Conservation (phyloP, 2,113 vertebrate species). For the Thymallus thymallus region DNA sequence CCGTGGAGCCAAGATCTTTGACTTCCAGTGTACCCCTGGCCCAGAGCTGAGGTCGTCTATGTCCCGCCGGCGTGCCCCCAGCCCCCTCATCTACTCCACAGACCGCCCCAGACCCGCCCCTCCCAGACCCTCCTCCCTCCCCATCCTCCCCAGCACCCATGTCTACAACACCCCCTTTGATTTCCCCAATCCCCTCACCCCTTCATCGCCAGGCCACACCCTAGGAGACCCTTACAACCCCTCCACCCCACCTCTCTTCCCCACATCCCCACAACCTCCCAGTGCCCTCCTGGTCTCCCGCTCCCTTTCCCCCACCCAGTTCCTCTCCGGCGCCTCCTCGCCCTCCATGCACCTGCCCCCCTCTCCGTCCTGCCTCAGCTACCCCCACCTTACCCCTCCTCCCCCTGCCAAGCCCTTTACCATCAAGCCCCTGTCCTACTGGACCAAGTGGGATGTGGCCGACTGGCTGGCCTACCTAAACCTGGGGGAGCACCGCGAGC, state of each 20-base stretch:
- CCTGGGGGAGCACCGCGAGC: slow-evolving; percentile 85
- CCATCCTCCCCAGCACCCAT: slow-evolving; percentile 82
- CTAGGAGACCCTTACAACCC: slow-evolving; percentile 75
- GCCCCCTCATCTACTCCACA: slow-evolving; percentile 82
- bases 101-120: slow-evolving; percentile 80
- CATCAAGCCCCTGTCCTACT: slow-evolving; percentile 87
- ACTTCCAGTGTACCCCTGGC: slow-evolving; percentile 70
- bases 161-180: slow-evolving; percentile 72
- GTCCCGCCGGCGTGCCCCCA: slow-evolving; percentile 81
- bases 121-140: slow-evolving; percentile 86
- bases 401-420: slow-evolving; percentile 88
- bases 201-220: slow-evolving; percentile 70
- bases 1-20: slow-evolving; percentile 68
- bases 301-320: slow-evolving; percentile 86
- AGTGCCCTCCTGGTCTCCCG: slow-evolving; percentile 76
- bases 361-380: slow-evolving; percentile 77
- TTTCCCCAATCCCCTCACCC: slow-evolving; percentile 70
- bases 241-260: slow-evolving; percentile 73
- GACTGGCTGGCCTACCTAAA: slow-evolving; percentile 92
- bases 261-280: slow-evolving; percentile 62
- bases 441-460: slow-evolving; percentile 94
- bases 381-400: slow-evolving; percentile 79
- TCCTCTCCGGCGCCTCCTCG: slow-evolving; percentile 78
- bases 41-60: slow-evolving; percentile 69
- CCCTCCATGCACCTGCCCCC: slow-evolving; percentile 66